A percentile compares a stretch with the other conserved stretches of the same genome.
phyloP scores from a whole-genome alignment of 2,888 invertebrate genomes.

The Endomychus coccineus region DNA sequence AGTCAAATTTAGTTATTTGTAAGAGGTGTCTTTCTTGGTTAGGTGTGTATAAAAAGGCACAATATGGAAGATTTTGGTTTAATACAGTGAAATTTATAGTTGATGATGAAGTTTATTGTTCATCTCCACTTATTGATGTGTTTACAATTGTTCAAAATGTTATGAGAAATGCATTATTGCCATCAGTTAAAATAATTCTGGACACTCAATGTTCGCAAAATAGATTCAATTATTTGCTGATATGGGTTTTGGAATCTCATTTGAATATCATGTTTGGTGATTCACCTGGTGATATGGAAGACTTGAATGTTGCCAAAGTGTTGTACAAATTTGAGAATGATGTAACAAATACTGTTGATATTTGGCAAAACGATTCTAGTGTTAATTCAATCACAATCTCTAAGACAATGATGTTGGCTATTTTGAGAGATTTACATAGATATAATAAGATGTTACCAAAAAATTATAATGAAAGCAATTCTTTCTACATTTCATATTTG shows the following conservation, averaged over 20 bases:
- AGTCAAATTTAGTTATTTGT: constrained; percentile 51
- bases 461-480: constrained; percentile 49
- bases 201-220: constrained; percentile 44
- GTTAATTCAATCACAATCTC: constrained; percentile 50
- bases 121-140: constrained; percentile 45
- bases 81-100: constrained; percentile 47
- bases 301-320: constrained; percentile 50
- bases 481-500: constrained; percentile 54
- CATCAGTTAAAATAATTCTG: constrained; percentile 51
- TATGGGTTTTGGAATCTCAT: constrained; percentile 58
- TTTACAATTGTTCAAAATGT: constrained; percentile 48
- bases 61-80: constrained; percentile 50
- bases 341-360: constrained; percentile 44
- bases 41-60: constrained; percentile 45
- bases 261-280: constrained; percentile 45
- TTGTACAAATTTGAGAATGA: constrained; percentile 49
- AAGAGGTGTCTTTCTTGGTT: constrained; percentile 53
- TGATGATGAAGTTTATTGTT: constrained; percentile 26
- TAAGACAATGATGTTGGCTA: constrained; percentile 50
- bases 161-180: constrained; percentile 47
- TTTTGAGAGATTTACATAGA: constrained; percentile 49
- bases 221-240: constrained; percentile 48
- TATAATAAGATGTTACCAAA: constrained; percentile 52
- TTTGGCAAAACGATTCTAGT: constrained; percentile 50
- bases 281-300: constrained; percentile 41